These are phyloP conservation scores for Chaetodon trifascialis DNA, from an alignment of 2,113 vertebrate species.

Conservation along the genomic window DNA sequence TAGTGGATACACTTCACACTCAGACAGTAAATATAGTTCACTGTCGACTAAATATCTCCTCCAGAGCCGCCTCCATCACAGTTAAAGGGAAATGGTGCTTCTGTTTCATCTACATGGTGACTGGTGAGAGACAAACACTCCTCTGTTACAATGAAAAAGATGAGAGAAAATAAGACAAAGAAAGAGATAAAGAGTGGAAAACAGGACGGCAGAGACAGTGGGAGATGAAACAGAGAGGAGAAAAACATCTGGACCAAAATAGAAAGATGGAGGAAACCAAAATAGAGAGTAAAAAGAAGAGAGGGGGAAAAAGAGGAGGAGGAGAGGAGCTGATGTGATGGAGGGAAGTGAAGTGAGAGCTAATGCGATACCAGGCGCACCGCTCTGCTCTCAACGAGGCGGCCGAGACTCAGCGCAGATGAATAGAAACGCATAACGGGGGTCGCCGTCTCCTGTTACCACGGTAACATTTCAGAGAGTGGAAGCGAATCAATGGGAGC, in stretches of 20 bases:
- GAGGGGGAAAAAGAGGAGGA: not conserved
- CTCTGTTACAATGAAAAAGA: not conserved
- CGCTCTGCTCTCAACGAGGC: conserved; percentile 45
- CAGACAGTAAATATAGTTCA: no score
- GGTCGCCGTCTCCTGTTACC: conserved; percentile 55
- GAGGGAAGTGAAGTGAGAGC: not conserved
- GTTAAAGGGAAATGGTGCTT: no score
- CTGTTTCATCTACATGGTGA: no score
- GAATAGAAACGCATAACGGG: conserved; percentile 43
- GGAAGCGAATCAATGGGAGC: conserved; percentile 54
- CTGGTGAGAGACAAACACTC: no score
- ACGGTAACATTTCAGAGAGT: conserved; percentile 61
- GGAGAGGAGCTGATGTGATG: not conserved
- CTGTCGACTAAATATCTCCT: no score
- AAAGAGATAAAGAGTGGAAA: not conserved
- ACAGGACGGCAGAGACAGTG: not conserved
- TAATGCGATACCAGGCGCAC: not conserved
- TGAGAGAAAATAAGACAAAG: not conserved
- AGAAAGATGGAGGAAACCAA: not conserved
- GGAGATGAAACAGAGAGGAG: not conserved
- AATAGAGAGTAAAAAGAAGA: not conserved
- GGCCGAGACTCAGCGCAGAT: conserved; percentile 18
- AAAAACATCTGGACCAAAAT: not conserved
- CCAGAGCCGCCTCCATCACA: no score
- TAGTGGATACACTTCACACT: no score